phyloP scores from a whole-genome alignment of 2,888 invertebrate genomes.

The Orthosia cruda region DNA sequence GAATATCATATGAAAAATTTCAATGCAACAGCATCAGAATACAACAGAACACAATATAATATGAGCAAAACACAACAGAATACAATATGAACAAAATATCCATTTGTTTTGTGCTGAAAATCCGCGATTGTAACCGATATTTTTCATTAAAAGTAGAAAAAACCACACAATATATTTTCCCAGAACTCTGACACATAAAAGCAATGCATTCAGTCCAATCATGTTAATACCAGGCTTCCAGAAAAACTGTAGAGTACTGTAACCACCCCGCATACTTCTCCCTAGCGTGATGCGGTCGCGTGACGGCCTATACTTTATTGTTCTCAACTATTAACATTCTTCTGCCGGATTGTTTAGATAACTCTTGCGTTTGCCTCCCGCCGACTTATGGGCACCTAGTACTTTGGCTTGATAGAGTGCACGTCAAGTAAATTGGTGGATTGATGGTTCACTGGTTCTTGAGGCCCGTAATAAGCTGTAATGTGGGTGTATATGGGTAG shows the following conservation, averaged over 20 bases:
- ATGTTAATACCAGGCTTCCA: conserved; percentile 54
- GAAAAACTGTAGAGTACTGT: conserved; percentile 47
- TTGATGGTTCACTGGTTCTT: conserved; percentile 34
- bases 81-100: background rate
- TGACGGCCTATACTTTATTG: conserved; percentile 84
- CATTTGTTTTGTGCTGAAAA: background rate
- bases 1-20: background rate
- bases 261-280: conserved; percentile 68
- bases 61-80: background rate
- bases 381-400: conserved; percentile 64
- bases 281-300: conserved; percentile 85
- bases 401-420: conserved; percentile 55
- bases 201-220: conserved; percentile 46
- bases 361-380: conserved; percentile 71
- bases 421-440: conserved; percentile 51
- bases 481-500: background rate
- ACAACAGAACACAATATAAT: background rate
- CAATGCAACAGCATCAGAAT: too few relatives aligned
- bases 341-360: conserved; percentile 89
- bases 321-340: conserved; percentile 90
- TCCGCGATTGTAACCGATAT: background rate
- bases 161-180: background rate
- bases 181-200: conserved; percentile 21
- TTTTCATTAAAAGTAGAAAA: conserved; percentile 1
- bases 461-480: background rate